Evolutionary conservation across 2,888 invertebrate genomes (phyloP), one percentile per base, ranked within the genome.

Genomic region (Antheraea yamamai): DNA sequence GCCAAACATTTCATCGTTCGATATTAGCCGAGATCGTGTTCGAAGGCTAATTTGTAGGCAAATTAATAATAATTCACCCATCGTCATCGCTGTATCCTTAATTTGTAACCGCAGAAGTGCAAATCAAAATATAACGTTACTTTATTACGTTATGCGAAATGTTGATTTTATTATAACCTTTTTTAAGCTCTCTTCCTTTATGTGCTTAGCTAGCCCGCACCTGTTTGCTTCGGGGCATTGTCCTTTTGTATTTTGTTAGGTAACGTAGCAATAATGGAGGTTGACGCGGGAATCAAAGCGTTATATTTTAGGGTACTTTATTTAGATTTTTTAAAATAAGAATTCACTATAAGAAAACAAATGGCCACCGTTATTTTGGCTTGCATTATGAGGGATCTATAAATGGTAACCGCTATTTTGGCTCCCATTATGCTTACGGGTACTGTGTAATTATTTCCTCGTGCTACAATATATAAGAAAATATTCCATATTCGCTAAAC

Each of bases 161-260:
- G 84, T 88, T 87, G 87, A 91, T 89, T 92, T 92, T 90, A 90
- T 91, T 91, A 88, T 85, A 90, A 89, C 88, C 89, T 88, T 93
- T 93, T 93, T 92, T 86, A 90, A 91, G 89, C 89, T 91, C 90
- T 90, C 88, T 90, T 92, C 87, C 89, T 92, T 91, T 93, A 89
- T 90, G 87, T 90, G 88, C 89, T 93, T 89, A 91, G 88, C 88
- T 88, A 88, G 89, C 89, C 89, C 88, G 89, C 93, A 93, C 93
- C 94, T 93, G 93, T 90, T 92, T 81, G 93, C 94, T 89, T 80
- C 85, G 76, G 92, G 94, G 92, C 91, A 90, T 88, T 86, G 88
- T 86, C 86, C 88, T 89, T 91, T 91, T 88, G 85, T 91, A 88
- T 89, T 89, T 88, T 85, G 82, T 87, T 86, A 88, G 87, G 87